Percentiles rank a stretch among this genome's conserved stretches.
Conservation (phyloP, 2,113 vertebrate genomes). For the Poeciliopsis turrubarensis region DNA sequence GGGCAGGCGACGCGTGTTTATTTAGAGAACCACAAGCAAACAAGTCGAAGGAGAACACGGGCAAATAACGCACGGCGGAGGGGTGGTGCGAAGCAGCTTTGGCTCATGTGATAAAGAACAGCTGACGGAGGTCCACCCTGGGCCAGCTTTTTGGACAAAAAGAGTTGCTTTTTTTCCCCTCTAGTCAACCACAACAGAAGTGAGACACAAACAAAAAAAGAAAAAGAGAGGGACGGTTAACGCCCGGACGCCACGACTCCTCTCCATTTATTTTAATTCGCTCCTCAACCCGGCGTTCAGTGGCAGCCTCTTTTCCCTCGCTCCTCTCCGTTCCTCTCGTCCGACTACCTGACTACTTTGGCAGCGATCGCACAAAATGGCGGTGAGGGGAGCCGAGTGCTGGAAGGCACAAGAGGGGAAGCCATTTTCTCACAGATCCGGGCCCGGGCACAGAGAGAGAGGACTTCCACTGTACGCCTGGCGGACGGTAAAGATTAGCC, state of each 20-base stretch:
- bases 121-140: conserved; percentile 81
- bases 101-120: conserved; percentile 74
- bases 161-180: conserved; percentile 73
- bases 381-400: conserved; percentile 55
- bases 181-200: conserved; percentile 70
- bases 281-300: conserved; percentile 27
- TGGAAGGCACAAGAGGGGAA: conserved; percentile 71
- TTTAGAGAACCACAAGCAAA: conserved; percentile 3
- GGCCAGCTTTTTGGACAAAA: conserved; percentile 77
- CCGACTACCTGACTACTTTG: conserved; percentile 81
- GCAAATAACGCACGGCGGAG: background rate
- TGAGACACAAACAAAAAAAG: conserved; percentile 51
- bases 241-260: conserved; percentile 5
- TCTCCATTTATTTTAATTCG: conserved; percentile 32
- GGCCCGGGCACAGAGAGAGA: conserved; percentile 35
- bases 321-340: conserved; percentile 69
- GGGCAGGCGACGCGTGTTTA: conserved; percentile 25
- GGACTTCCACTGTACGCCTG: conserved; percentile 20
- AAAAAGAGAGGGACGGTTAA: background rate
- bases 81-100: background rate
- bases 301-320: conserved; percentile 45
- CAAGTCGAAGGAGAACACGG: background rate
- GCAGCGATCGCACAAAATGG: conserved; percentile 83
- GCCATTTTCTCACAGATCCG: conserved; percentile 81
- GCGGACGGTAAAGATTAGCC: conserved; percentile 36